These are phyloP conservation scores for Dicentrarchus labrax DNA, from an alignment of 2,113 vertebrate genomes.

Conservation along the genomic window DNA sequence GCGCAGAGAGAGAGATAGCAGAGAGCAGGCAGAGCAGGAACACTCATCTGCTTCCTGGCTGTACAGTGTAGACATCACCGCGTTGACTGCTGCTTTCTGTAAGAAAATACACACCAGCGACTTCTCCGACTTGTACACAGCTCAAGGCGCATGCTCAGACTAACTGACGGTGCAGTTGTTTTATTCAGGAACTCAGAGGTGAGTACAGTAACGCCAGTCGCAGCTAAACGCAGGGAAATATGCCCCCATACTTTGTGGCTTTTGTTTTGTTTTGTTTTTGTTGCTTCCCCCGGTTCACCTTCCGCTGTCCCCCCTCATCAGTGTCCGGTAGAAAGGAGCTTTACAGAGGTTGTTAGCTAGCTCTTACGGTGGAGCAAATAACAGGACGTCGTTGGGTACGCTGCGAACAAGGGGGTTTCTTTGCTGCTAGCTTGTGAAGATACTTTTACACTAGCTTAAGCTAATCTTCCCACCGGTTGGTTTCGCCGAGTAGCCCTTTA, in stretches of 20 bases:
- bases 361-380: not conserved
- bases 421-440: not conserved
- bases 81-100: slow-evolving; percentile 22
- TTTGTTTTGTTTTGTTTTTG: slow-evolving; percentile 1
- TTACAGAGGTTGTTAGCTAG: slow-evolving; percentile 45
- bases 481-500: not conserved
- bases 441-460: slow-evolving; percentile 7
- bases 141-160: slow-evolving; percentile 79
- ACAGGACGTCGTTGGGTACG: slow-evolving; percentile 1
- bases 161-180: slow-evolving; percentile 73
- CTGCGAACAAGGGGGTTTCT: slow-evolving; percentile 2
- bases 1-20: slow-evolving; percentile 2
- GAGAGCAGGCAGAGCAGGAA: slow-evolving; percentile 16
- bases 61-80: slow-evolving; percentile 29
- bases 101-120: slow-evolving; percentile 19
- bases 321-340: slow-evolving; percentile 8
- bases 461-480: not conserved
- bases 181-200: slow-evolving; percentile 78
- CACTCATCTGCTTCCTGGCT: slow-evolving; percentile 38
- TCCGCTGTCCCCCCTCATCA: not conserved
- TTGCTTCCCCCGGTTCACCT: not conserved
- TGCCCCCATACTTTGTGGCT: slow-evolving; percentile 17
- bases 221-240: slow-evolving; percentile 19
- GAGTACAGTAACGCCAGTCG: slow-evolving; percentile 67
- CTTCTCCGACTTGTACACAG: slow-evolving; percentile 42